Evolutionary conservation across 2,888 invertebrate genomes (phyloP).

Genomic region (Neocrepidodera transversa): DNA sequence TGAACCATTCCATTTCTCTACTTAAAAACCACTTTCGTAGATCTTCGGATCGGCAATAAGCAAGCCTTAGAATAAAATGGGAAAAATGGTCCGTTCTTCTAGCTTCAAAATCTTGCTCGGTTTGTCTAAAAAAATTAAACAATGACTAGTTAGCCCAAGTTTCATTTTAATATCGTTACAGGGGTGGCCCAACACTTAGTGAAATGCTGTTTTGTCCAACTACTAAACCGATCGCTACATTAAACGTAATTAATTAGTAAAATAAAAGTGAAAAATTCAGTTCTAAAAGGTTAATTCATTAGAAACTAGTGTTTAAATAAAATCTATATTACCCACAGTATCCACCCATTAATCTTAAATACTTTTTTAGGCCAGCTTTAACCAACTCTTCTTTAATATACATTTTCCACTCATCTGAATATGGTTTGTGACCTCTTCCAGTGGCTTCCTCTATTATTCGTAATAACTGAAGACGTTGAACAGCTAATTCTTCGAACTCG

Average conservation of each 20-base stretch:
- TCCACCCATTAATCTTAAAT: constrained; percentile 67
- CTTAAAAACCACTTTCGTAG: constrained; percentile 86
- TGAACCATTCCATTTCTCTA: constrained; percentile 90
- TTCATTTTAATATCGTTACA: too few species aligned
- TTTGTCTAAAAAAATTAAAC: constrained; percentile 59
- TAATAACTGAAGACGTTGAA: constrained; percentile 82
- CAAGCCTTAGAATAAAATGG: constrained; percentile 90
- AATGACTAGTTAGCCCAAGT: too few species aligned
- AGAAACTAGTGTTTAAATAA: neutral
- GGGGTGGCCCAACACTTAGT: too few species aligned
- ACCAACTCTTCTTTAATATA: constrained; percentile 70
- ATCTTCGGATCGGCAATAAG: constrained; percentile 89
- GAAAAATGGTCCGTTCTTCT: constrained; percentile 86
- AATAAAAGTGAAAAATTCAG: too few species aligned
- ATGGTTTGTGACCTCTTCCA: constrained; percentile 68
- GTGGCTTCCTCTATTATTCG: constrained; percentile 79
- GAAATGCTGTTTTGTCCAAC: too few species aligned
- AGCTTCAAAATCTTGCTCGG: constrained; percentile 70
- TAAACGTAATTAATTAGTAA: too few species aligned
- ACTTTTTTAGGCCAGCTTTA: constrained; percentile 72
- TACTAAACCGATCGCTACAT: too few species aligned
- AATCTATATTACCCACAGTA: constrained; percentile 46
- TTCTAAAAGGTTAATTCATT: neutral
- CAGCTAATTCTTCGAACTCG: constrained; percentile 87
- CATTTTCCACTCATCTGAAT: constrained; percentile 73